Evolutionary conservation across 1,140 invertebrate genomes (phyloP).

Genomic region (Oscheius sp.): DNA sequence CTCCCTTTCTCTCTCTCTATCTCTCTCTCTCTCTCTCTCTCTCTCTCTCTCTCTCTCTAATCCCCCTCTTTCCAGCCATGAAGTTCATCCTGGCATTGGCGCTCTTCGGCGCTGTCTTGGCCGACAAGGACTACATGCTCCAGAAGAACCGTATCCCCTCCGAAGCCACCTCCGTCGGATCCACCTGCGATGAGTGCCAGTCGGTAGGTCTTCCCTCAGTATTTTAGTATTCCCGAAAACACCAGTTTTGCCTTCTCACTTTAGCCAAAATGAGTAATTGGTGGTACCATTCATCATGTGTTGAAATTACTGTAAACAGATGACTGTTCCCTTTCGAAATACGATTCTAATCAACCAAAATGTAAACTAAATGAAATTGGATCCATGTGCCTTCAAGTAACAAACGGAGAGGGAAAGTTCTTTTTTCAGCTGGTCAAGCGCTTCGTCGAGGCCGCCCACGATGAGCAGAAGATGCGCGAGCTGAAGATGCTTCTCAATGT

Average conservation of each 20-base stretch:
- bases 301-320: too few species aligned
- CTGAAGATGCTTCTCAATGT: conserved; percentile 51
- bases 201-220: conserved; percentile 5
- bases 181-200: conserved; percentile 46
- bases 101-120: not conserved
- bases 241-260: too few species aligned
- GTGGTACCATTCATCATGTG: too few species aligned
- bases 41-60: not conserved
- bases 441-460: conserved; percentile 51
- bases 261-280: too few species aligned
- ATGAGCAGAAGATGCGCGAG: conserved; percentile 52
- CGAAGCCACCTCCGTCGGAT: conserved; percentile 27
- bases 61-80: conserved; percentile 4
- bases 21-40: not conserved
- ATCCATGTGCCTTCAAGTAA: too few species aligned
- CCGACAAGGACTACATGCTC: conserved; percentile 38
- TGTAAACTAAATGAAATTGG: too few species aligned
- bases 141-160: conserved; percentile 33
- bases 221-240: too few species aligned
- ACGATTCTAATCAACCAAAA: too few species aligned
- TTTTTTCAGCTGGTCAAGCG: conserved; percentile 45
- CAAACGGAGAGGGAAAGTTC: not conserved
- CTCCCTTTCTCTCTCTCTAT: not conserved
- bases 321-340: too few species aligned
- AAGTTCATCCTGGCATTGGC: conserved; percentile 8